Base-by-base conservation (phyloP, 2,888 invertebrate species). In the Druceiella hillmani region DNA sequence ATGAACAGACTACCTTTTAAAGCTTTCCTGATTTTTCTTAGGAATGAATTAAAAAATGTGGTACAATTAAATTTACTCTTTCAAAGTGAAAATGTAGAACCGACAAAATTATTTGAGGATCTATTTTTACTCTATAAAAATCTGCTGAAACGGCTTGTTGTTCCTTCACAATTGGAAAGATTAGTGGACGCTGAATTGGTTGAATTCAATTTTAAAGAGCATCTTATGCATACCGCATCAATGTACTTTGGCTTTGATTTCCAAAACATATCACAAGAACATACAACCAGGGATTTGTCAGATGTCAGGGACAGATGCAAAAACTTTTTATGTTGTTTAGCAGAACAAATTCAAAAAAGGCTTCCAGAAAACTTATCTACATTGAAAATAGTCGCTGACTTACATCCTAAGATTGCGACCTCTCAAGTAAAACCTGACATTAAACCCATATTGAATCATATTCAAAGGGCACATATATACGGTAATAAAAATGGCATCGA, bases 241-340 rank as follows among this genome's bases (percentile, higher is more conserved):
- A 47, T 55, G 6, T 50, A 53, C 42, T 52, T 54, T 16, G 51
- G 53, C 2, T 51, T 45, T 41, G 50, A 51, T 11, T 54, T 54
- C 32, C 43, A 44, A 17, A 28, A 24, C 6, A 41, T 41, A 3
- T 29, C 33, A 22, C 36, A 47, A 31, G 17, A 27, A 12, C 16
- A 41, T 11, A 31, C n/a, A 34, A 11, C 6, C 10, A 43, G 33
- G 24, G 35, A 43, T n/a, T 38, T 46, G 13, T 7, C 9, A n/a
- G 36, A 40, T 17, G 38, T 50, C 3, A 47, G 41, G 40, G 44
- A 50, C 36, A 30, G 46, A 10, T 47, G 49, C 38, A 50, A 45
- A 36, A 33, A 34, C 12, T 53, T n/a, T 47, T 28, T 46, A 11
- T 35, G 38, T 9, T 30, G 25, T 28, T 28, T 50, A 26, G 44